A percentile compares a stretch with the other conserved stretches of the same genome.
Conservation (phyloP, 2,113 vertebrate genomes). For the Nothobranchius furzeri region DNA sequence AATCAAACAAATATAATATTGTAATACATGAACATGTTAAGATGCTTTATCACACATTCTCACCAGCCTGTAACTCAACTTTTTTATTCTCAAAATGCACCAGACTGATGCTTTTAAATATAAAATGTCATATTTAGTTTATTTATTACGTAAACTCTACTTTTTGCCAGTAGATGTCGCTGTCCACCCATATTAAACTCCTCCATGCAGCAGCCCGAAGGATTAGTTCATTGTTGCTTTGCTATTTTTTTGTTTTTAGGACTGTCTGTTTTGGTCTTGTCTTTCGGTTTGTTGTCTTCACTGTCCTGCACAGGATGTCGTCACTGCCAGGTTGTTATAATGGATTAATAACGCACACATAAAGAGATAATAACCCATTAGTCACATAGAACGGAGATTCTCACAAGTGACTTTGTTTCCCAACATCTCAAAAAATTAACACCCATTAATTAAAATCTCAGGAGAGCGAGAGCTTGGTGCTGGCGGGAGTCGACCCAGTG, state of each 20-base stretch:
- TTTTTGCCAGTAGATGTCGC: constrained; percentile 62
- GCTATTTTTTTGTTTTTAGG: constrained; percentile 1
- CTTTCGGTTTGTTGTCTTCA: constrained; percentile 25
- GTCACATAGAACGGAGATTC: constrained; percentile 44
- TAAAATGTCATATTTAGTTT: too few species aligned
- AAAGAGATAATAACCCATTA: constrained; percentile 53
- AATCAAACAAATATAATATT: too few species aligned
- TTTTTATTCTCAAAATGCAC: too few species aligned
- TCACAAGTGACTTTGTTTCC: constrained; percentile 15
- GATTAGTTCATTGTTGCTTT: constrained; percentile 4
- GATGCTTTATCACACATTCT: too few species aligned
- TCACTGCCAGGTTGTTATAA: constrained; percentile 33
- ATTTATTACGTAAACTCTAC: neutral
- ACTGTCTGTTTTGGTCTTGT: constrained; percentile 37
- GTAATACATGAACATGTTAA: too few species aligned
- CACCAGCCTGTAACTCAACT: too few species aligned
- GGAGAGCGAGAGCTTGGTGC: constrained; percentile 10
- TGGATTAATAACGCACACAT: constrained; percentile 46
- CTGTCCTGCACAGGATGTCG: constrained; percentile 49
- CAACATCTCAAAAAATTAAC: constrained; percentile 24
- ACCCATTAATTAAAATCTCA: constrained; percentile 22
- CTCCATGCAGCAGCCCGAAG: neutral
- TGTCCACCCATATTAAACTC: constrained; percentile 38
- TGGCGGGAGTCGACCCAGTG: constrained; percentile 20
- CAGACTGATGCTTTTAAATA: too few species aligned